A percentile compares a stretch with the other conserved stretches of the same genome.
These are phyloP conservation scores for Xylota sylvarum DNA, from an alignment of 2,888 invertebrate species.

Conservation along the genomic window DNA sequence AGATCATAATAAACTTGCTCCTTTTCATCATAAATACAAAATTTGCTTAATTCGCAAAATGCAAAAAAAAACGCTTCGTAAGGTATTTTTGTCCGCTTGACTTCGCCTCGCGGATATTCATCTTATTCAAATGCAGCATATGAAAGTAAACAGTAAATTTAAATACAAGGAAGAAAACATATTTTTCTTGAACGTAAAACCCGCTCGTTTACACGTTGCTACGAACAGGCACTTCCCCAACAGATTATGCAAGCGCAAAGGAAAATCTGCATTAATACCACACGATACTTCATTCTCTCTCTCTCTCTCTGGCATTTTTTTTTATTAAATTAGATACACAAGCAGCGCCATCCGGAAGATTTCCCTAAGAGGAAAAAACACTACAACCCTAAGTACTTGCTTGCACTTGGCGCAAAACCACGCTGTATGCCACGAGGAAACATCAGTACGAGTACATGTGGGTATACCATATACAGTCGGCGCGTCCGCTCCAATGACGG, in stretches of 20 bases:
- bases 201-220: conserved; percentile 43
- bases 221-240: conserved; percentile 29
- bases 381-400: conserved; percentile 60
- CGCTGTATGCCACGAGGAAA: conserved; percentile 36
- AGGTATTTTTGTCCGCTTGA: not conserved
- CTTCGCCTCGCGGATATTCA: not conserved
- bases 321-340: conserved; percentile 75
- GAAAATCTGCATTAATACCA: conserved; percentile 67
- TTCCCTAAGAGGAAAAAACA: conserved; percentile 55
- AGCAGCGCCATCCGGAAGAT: conserved; percentile 68
- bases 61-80: not conserved
- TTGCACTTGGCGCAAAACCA: conserved; percentile 57
- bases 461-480: not conserved
- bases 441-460: conserved; percentile 11
- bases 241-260: conserved; percentile 58
- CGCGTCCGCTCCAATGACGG: not conserved
- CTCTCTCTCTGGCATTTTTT: conserved; percentile 25
- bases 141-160: conserved; percentile 12
- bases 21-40: not conserved
- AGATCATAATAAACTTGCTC: not conserved
- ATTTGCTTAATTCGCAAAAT: not conserved
- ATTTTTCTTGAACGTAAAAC: not conserved
- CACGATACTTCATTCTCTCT: conserved; percentile 47
- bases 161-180: conserved; percentile 15
- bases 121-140: not conserved